phyloP scores from a whole-genome alignment of 2,888 invertebrate species.

The Zygothrica quintamaculata region DNA sequence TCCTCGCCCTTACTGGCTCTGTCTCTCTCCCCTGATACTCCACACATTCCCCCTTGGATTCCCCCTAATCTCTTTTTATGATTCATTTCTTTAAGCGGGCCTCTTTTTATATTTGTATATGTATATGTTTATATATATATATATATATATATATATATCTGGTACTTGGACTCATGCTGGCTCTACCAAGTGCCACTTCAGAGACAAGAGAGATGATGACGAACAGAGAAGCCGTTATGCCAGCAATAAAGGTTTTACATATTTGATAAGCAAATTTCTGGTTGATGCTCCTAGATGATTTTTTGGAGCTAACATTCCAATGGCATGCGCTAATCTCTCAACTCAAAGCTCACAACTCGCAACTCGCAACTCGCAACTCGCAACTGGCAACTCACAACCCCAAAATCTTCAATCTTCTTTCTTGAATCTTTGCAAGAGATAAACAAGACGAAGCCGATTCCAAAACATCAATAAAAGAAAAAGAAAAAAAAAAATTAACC shows the following conservation, averaged over 20 bases:
- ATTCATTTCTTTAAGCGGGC: not conserved
- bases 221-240: slow-evolving; percentile 44
- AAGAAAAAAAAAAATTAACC: too few relatives aligned
- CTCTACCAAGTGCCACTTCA: slow-evolving; percentile 51
- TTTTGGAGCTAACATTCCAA: slow-evolving; percentile 50
- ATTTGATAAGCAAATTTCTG: slow-evolving; percentile 47
- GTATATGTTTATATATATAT: not conserved
- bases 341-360: slow-evolving; percentile 7
- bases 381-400: not conserved
- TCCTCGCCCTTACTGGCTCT: slow-evolving; percentile 9
- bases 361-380: slow-evolving; percentile 2
- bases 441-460: slow-evolving; percentile 27
- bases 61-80: slow-evolving; percentile 20
- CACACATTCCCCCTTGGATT: slow-evolving; percentile 1
- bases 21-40: not conserved
- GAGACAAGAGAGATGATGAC: slow-evolving; percentile 3
- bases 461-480: slow-evolving; percentile 5
- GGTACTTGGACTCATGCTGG: slow-evolving; percentile 11
- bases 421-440: slow-evolving; percentile 23
- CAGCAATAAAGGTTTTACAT: slow-evolving; percentile 33
- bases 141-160: not conserved
- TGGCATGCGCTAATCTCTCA: slow-evolving; percentile 56
- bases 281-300: slow-evolving; percentile 15
- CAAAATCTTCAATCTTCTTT: slow-evolving; percentile 19
- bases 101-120: slow-evolving; percentile 2